These are phyloP conservation scores for Oncopodura yosiiana DNA, from an alignment of 1,140 invertebrate species.

Conservation along the genomic window DNA sequence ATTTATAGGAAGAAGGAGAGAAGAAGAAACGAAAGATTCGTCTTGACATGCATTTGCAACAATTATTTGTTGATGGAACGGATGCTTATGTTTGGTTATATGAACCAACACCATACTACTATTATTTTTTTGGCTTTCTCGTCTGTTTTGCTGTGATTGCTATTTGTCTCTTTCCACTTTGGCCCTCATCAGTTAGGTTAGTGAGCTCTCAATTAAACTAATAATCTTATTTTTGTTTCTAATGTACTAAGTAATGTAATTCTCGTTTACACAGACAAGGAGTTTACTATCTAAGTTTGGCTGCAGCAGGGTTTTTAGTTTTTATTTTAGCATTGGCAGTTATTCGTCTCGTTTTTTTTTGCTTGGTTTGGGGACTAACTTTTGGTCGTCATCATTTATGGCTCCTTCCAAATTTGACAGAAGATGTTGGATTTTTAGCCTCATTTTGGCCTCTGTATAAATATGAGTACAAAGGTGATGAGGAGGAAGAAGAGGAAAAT, in stretches of 20 bases:
- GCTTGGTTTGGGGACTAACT: conserved; percentile 77
- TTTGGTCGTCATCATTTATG: conserved; percentile 88
- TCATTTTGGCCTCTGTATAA: conserved; percentile 97
- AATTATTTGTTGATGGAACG: conserved; percentile 81
- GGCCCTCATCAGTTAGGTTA: conserved; percentile 81
- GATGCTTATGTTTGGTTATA: conserved; percentile 99
- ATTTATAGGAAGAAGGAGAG: conserved; percentile 38
- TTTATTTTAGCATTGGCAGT: conserved; percentile 83
- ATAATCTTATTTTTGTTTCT: not conserved
- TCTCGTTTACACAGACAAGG: conserved; percentile 54
- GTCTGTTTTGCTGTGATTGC: conserved; percentile 86
- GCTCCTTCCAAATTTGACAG: conserved; percentile 94
- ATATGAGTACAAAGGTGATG: conserved; percentile 63
- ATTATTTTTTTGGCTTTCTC: conserved; percentile 86
- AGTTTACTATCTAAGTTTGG: conserved; percentile 93
- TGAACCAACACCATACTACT: conserved; percentile 92
- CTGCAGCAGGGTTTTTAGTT: conserved; percentile 84
- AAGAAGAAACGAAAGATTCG: conserved; percentile 58
- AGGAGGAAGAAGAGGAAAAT: conserved; percentile 53
- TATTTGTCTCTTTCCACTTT: conserved; percentile 95
- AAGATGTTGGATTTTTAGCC: conserved; percentile 97
- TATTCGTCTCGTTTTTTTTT: conserved; percentile 81
- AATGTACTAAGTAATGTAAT: not conserved
- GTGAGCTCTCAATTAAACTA: not conserved
- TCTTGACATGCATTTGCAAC: conserved; percentile 91